Evolutionary conservation across 2,888 invertebrate genomes (phyloP).

Genomic region (Synergus umbraculus): DNA sequence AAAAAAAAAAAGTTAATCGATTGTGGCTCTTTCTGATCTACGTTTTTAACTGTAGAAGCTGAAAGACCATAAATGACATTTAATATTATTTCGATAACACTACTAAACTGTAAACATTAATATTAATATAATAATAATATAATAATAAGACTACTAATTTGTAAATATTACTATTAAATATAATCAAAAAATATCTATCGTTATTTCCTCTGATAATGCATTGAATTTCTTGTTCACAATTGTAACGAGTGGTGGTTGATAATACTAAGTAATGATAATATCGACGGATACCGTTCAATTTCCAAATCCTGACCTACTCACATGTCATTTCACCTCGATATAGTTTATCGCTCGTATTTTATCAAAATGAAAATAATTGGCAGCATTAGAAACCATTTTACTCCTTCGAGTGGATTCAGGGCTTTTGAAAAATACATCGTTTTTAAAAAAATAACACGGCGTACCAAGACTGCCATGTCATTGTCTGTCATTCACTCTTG

Average conservation of each 20-base stretch:
- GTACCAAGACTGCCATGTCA: slow-evolving; percentile 58
- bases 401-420: slow-evolving; percentile 38
- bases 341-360: slow-evolving; percentile 54
- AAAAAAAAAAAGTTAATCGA: slow-evolving; percentile 28
- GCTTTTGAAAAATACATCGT: slow-evolving; percentile 3
- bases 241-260: slow-evolving; percentile 38
- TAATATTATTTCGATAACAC: slow-evolving; percentile 66
- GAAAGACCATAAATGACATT: slow-evolving; percentile 53
- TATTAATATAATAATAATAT: slow-evolving; percentile 67
- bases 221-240: slow-evolving; percentile 48
- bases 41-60: slow-evolving; percentile 15
- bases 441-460: slow-evolving; percentile 59
- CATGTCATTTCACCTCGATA: slow-evolving; percentile 42
- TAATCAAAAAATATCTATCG: slow-evolving; percentile 74
- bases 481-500: slow-evolving; percentile 49
- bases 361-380: slow-evolving; percentile 59
- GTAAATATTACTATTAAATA: slow-evolving; percentile 75
- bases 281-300: slow-evolving; percentile 19
- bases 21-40: background rate
- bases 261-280: slow-evolving; percentile 35
- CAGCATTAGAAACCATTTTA: slow-evolving; percentile 58
- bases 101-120: slow-evolving; percentile 63
- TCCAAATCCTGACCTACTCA: slow-evolving; percentile 36
- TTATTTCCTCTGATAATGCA: slow-evolving; percentile 47
- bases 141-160: slow-evolving; percentile 72